Base-by-base conservation (phyloP, 2,113 vertebrate species). In the Rhegmatorhina hoffmannsi region DNA sequence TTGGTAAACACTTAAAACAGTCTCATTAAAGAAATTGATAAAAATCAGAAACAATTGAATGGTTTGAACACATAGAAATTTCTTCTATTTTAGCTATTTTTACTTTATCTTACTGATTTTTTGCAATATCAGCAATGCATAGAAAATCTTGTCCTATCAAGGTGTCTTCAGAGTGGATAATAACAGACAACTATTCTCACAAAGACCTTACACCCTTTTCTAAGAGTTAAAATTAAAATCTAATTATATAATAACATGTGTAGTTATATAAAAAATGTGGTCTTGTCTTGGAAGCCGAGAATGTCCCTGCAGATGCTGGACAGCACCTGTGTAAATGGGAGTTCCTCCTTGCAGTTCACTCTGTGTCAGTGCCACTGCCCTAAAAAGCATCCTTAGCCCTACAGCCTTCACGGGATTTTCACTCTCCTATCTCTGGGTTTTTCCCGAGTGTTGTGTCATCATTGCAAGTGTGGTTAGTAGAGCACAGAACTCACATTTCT, bases 341-440 rank as follows among this genome's bases (percentile, higher is more conserved):
- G 18, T 44, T 31, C 17, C 17, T 55, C 23, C 4, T 53, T 66
- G 11, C 26, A 47, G 77, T 63, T 89, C 44, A 46, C 25, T n/a
- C 88, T 9, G 0, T 46, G 34, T 50, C 46, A 33, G 38, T 66
- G 76, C 59, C 70, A 3, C 58, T 49, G 4, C 44, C 81, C 78
- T 19, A 50, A 49, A 49, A 69, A 46, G 17, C 29, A 43, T n/a
- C 24, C 28, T 75, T 66, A 52, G 87, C 20, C 72, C 50, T 31
- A 63, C 6, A 46, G 10, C 23, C 31, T 47, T 47, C 62, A 15
- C 0, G 2, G 0, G 0, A 38, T 66, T 70, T 58, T 82, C 74
- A 31, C 23, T 50, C 7, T 20, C 72, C 26, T 38, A 1, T 26
- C 19, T 59, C 18, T n/a, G 46, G 52, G 67, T 44, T 23, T 52